Percentiles rank a stretch among this genome's conserved stretches.
Evolutionary conservation across 2,888 invertebrate species (phyloP).

Genomic region (Caenorhabditis japonica): DNA sequence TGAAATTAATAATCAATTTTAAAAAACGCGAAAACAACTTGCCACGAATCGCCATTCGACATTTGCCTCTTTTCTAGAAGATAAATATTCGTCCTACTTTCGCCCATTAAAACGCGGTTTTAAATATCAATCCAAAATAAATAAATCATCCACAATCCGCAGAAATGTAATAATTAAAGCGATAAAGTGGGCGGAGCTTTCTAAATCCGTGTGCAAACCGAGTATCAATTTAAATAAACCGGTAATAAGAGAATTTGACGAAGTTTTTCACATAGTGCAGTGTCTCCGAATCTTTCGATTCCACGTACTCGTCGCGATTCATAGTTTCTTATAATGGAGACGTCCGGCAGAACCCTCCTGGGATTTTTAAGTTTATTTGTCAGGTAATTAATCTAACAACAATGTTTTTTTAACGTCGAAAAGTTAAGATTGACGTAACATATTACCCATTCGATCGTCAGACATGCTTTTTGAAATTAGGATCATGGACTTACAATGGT

Average conservation of each 20-base stretch:
- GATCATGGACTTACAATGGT: slow-evolving; percentile 66
- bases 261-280: too few species aligned
- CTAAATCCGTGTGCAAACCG: too few species aligned
- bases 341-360: slow-evolving; percentile 66
- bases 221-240: too few species aligned
- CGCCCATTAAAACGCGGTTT: too few species aligned
- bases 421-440: slow-evolving; percentile 62
- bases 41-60: too few species aligned
- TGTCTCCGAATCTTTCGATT: slow-evolving; percentile 64
- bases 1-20: too few species aligned
- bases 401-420: neutral
- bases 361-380: slow-evolving; percentile 65
- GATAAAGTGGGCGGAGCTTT: too few species aligned
- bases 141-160: too few species aligned
- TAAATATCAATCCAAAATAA: too few species aligned
- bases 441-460: slow-evolving; percentile 67
- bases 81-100: too few species aligned
- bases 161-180: too few species aligned
- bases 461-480: slow-evolving; percentile 65
- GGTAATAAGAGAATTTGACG: slow-evolving; percentile 1
- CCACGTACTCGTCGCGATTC: slow-evolving; percentile 65
- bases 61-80: neutral
- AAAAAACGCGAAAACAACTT: too few species aligned
- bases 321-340: slow-evolving; percentile 61
- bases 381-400: slow-evolving; percentile 14